Evolutionary conservation across 2,888 invertebrate genomes (phyloP).

Genomic region (Drosophila sordidula): DNA sequence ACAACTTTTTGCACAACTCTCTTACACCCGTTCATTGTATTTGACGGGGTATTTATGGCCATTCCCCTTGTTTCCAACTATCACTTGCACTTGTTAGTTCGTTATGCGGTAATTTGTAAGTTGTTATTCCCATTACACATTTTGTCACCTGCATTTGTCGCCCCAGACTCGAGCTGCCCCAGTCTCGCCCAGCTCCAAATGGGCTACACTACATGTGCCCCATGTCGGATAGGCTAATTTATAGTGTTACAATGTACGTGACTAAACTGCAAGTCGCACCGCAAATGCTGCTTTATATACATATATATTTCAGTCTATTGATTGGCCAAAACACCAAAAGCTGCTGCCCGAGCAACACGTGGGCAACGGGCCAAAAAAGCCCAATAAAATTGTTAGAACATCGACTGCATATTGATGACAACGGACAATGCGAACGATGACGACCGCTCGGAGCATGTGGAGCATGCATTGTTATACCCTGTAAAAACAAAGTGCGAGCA

Average conservation of each 20-base stretch:
- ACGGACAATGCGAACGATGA: constrained; percentile 30
- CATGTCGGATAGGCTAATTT: constrained; percentile 60
- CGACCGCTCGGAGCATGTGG: constrained; percentile 15
- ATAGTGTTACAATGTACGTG: constrained; percentile 69
- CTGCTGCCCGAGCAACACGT: constrained; percentile 42
- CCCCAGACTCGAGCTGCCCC: constrained; percentile 1
- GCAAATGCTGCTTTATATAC: constrained; percentile 23
- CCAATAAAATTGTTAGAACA: constrained; percentile 64
- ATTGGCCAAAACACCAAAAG: constrained; percentile 32
- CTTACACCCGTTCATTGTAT: not conserved
- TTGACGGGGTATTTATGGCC: not conserved
- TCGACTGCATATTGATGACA: constrained; percentile 72
- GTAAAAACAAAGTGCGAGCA: not conserved
- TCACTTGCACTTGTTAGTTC: constrained; percentile 3
- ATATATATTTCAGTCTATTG: constrained; percentile 30
- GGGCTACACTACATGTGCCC: constrained; percentile 21
- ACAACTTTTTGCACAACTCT: too few species aligned
- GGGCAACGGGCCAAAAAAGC: constrained; percentile 59
- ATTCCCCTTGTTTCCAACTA: not conserved
- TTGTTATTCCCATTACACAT: constrained; percentile 37
- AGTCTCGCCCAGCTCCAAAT: constrained; percentile 16
- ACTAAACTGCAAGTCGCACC: constrained; percentile 57
- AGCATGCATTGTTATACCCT: constrained; percentile 36
- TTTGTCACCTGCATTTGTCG: constrained; percentile 44
- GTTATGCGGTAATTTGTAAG: constrained; percentile 33